A percentile compares a stretch with the other conserved stretches of the same genome.
phyloP scores from a whole-genome alignment of 64 coral and sea anemone species.

The Pocillopora verrucosa region DNA sequence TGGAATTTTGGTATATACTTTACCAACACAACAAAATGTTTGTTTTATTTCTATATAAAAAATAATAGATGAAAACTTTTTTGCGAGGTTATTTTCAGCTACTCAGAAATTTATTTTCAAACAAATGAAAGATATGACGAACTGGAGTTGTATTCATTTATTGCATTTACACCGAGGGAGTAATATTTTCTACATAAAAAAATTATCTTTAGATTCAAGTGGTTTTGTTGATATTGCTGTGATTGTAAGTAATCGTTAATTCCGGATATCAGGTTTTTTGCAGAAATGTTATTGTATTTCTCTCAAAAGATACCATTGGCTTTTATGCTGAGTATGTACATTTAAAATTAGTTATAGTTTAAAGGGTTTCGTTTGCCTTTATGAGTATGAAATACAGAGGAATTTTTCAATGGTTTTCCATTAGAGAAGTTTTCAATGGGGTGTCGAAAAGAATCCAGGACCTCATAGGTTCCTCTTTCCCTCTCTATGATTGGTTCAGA shows the following conservation, averaged over 20 bases:
- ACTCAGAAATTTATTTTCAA: not conserved
- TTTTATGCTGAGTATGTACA: not conserved
- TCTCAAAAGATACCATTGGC: not conserved
- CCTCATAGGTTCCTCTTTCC: too few relatives aligned
- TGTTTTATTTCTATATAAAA: not conserved
- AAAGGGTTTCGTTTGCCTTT: not conserved
- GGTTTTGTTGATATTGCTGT: not conserved
- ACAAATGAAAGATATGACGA: not conserved
- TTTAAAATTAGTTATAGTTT: not conserved
- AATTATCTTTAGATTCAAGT: not conserved
- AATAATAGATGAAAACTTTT: not conserved
- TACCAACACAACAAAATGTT: too few relatives aligned
- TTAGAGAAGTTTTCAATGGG: too few relatives aligned
- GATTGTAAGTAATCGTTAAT: not conserved
- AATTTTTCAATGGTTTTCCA: not conserved
- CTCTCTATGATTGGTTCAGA: too few relatives aligned
- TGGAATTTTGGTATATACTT: too few relatives aligned
- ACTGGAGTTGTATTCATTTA: slow-evolving; percentile 13
- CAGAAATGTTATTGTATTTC: not conserved
- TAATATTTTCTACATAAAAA: not conserved
- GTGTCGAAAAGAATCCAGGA: too few relatives aligned
- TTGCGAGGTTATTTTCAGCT: not conserved
- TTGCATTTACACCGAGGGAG: not conserved
- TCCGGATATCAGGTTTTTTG: not conserved
- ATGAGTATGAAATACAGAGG: not conserved